Conservation (phyloP, 2,113 vertebrate species). For the Shinisaurus crocodilurus region DNA sequence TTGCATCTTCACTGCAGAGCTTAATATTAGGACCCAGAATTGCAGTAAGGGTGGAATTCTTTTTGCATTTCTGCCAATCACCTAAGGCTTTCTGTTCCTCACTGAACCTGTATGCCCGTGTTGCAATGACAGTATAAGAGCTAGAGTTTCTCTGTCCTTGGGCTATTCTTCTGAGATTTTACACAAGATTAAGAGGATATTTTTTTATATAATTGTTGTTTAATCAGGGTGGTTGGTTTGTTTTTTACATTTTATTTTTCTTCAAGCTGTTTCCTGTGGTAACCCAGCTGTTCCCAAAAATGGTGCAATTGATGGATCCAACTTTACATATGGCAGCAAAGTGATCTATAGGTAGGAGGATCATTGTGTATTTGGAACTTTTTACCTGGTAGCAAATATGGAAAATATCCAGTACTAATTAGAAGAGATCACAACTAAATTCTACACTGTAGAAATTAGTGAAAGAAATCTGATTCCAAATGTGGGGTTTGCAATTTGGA, state of each 20-base stretch:
- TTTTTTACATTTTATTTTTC: conserved; percentile 46
- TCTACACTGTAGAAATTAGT: conserved; percentile 7
- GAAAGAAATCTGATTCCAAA: not conserved
- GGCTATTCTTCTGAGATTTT: not conserved
- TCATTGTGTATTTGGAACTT: conserved; percentile 30
- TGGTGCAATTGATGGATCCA: conserved; percentile 81
- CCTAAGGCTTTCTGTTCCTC: not conserved
- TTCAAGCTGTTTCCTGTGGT: conserved; percentile 89
- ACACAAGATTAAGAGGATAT: not conserved
- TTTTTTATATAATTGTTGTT: not conserved
- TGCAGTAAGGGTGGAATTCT: not conserved
- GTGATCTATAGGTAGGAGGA: conserved; percentile 90
- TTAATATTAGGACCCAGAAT: not conserved
- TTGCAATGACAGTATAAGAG: not conserved
- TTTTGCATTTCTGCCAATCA: not conserved
- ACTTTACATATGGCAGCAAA: conserved; percentile 91
- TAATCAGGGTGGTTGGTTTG: not conserved
- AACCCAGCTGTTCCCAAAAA: conserved; percentile 84
- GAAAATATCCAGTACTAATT: not conserved
- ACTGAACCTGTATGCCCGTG: not conserved
- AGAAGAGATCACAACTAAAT: not conserved
- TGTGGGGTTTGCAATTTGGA: not conserved
- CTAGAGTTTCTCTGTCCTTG: not conserved
- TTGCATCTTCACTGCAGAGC: not conserved
- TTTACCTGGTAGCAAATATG: conserved; percentile 5